Evolutionary conservation across 2,113 vertebrate species (phyloP).

Genomic region (Psittacula cyanocephala): DNA sequence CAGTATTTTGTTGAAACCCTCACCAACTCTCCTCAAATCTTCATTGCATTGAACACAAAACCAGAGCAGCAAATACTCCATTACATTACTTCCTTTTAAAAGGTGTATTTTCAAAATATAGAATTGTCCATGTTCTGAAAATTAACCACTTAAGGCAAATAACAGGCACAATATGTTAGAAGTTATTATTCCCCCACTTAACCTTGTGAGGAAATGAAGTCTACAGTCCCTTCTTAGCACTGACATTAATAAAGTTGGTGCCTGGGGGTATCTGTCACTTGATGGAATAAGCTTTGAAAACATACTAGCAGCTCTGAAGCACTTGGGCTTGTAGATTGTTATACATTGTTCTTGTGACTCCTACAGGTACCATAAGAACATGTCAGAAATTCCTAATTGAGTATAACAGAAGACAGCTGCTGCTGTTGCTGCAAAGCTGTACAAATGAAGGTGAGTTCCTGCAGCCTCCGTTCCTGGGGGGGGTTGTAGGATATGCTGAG

Average conservation of each 20-base stretch:
- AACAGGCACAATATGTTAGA: background rate
- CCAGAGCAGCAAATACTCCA: background rate
- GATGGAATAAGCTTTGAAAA: background rate
- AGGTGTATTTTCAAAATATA: background rate
- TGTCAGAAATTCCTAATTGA: conserved; percentile 94
- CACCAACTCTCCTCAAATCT: background rate
- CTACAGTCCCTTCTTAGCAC: background rate
- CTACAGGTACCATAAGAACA: conserved; percentile 90
- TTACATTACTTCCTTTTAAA: background rate
- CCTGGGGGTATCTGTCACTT: background rate
- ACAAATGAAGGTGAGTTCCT: conserved; percentile 80
- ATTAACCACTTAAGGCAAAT: background rate
- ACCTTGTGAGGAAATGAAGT: background rate
- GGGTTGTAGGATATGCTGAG: background rate
- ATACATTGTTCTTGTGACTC: background rate
- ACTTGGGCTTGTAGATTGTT: background rate
- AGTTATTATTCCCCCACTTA: background rate
- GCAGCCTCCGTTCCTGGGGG: rapidly evolving
- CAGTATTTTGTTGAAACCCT: background rate
- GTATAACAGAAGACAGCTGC: conserved; percentile 88
- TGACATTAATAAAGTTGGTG: background rate
- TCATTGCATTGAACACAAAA: background rate
- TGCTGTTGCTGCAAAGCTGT: conserved; percentile 82
- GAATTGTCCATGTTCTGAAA: background rate
- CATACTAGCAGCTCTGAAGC: background rate